These are phyloP conservation scores for Dasysyrphus tricinctus DNA, from an alignment of 2,888 invertebrate genomes.

Conservation along the genomic window DNA sequence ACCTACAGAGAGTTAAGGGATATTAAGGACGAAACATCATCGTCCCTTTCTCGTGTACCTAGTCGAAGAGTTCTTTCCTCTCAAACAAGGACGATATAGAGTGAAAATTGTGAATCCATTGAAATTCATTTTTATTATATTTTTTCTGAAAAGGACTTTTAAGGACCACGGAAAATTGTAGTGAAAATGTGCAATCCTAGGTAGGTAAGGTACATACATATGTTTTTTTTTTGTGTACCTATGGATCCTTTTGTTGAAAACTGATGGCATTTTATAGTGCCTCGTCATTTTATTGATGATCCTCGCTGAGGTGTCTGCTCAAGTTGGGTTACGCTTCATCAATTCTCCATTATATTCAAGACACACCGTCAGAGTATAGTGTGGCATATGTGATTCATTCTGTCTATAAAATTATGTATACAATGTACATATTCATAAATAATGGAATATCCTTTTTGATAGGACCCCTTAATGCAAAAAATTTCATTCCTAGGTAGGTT, in stretches of 20 bases:
- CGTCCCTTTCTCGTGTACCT: not conserved
- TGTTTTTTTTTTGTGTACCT: constrained; percentile 24
- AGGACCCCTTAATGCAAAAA: constrained; percentile 18
- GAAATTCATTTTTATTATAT: constrained; percentile 62
- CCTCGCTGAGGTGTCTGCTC: constrained; percentile 62
- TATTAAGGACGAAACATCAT: constrained; percentile 34
- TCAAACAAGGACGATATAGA: constrained; percentile 8
- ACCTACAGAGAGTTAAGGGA: not conserved
- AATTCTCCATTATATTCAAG: constrained; percentile 68
- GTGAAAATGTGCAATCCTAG: constrained; percentile 54
- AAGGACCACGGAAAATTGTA: constrained; percentile 36
- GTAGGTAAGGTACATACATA: not conserved
- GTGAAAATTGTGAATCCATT: constrained; percentile 43
- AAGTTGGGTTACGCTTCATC: constrained; percentile 64
- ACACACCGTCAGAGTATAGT: not conserved
- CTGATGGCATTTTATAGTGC: constrained; percentile 65
- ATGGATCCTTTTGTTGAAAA: constrained; percentile 40
- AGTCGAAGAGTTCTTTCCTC: not conserved
- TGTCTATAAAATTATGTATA: not conserved
- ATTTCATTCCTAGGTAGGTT: constrained; percentile 1
- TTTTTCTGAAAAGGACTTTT: constrained; percentile 53
- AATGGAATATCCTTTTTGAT: constrained; percentile 29
- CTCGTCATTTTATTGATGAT: constrained; percentile 66
- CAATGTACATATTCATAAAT: not conserved
- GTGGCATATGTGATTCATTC: constrained; percentile 40